Evolutionary conservation across 2,888 invertebrate genomes (phyloP).

Genomic region (Drosophila tripunctata): DNA sequence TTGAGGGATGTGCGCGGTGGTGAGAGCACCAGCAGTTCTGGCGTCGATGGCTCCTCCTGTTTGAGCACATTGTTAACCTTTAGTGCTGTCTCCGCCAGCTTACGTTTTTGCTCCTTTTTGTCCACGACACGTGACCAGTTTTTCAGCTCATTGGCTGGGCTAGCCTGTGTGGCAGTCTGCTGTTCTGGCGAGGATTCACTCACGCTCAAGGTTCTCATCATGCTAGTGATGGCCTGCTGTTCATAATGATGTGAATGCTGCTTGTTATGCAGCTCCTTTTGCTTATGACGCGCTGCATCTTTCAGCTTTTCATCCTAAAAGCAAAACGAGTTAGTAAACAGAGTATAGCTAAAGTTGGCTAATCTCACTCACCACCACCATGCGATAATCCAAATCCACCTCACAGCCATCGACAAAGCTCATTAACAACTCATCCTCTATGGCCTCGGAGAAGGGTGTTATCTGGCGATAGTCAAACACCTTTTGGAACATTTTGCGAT

Average conservation of each 20-base stretch:
- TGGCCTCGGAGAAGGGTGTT: slow-evolving; percentile 88
- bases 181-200: slow-evolving; percentile 55
- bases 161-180: slow-evolving; percentile 37
- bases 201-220: slow-evolving; percentile 79
- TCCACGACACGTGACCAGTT: slow-evolving; percentile 83
- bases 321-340: neutral
- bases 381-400: slow-evolving; percentile 85
- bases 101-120: slow-evolving; percentile 84
- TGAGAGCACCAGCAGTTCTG: slow-evolving; percentile 84
- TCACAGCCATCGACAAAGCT: slow-evolving; percentile 84
- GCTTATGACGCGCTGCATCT: slow-evolving; percentile 61
- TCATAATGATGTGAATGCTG: slow-evolving; percentile 81
- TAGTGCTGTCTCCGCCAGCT: slow-evolving; percentile 61
- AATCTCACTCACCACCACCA: slow-evolving; percentile 78
- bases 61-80: slow-evolving; percentile 84
- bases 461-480: slow-evolving; percentile 87
- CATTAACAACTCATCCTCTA: slow-evolving; percentile 86
- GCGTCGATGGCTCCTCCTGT: slow-evolving; percentile 85
- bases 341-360: neutral
- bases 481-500: slow-evolving; percentile 86
- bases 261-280: slow-evolving; percentile 67
- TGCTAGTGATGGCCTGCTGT: slow-evolving; percentile 81
- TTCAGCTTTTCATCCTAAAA: slow-evolving; percentile 48
- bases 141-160: slow-evolving; percentile 69
- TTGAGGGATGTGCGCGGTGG: slow-evolving; percentile 45